phyloP scores from a whole-genome alignment of 2,113 vertebrate species.

The Caretta caretta region DNA sequence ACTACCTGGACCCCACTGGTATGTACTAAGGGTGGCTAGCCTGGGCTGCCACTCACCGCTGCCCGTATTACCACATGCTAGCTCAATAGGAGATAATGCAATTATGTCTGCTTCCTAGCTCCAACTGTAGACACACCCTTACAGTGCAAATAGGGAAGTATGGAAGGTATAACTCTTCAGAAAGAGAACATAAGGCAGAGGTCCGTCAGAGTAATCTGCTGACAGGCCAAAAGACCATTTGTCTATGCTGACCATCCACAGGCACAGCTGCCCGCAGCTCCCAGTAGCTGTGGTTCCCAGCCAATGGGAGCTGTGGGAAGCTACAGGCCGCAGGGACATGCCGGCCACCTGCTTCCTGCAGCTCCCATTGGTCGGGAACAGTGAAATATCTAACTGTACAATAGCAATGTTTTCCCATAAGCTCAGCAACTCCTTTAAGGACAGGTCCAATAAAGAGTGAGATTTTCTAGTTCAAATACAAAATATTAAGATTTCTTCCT shows the following conservation, averaged over 20 bases:
- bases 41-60: not conserved
- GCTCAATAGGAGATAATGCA: not conserved
- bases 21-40: not conserved
- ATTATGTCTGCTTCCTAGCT: not conserved
- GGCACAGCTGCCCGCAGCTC: no score
- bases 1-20: not conserved
- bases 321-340: no score
- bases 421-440: not conserved
- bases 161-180: not conserved
- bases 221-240: no score
- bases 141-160: not conserved
- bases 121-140: not conserved
- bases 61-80: not conserved
- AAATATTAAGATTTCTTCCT: constrained; percentile 36
- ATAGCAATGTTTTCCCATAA: not conserved
- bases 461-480: constrained; percentile 22
- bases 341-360: no score
- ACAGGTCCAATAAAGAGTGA: not conserved
- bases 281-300: no score
- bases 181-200: not conserved
- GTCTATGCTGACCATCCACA: no score
- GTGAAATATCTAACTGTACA: constrained; percentile 12
- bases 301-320: no score
- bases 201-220: no score
- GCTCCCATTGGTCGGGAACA: no score